A percentile compares a stretch with the other conserved stretches of the same genome.
Evolutionary conservation across 2,113 vertebrate genomes (phyloP).

Genomic region (Neomonachus schauinslandi): DNA sequence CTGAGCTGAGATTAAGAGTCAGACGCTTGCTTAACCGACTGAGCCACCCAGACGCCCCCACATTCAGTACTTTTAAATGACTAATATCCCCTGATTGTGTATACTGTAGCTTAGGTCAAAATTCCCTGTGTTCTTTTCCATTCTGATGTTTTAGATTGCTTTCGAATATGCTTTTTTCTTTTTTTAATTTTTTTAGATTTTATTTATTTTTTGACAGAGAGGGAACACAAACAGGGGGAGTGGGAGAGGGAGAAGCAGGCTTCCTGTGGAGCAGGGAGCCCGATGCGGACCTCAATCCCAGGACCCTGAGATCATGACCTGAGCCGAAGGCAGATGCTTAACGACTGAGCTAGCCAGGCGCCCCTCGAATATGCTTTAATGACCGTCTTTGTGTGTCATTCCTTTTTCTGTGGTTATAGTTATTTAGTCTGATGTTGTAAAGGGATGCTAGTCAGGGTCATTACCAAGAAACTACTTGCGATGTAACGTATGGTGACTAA

Average conservation of each 20-base stretch:
- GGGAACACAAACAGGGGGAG: too few relatives aligned
- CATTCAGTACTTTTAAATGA: background rate
- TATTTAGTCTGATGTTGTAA: background rate
- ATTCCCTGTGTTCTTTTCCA: background rate
- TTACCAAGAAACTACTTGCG: background rate
- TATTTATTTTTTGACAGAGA: too few relatives aligned
- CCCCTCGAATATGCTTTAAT: background rate
- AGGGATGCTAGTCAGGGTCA: background rate
- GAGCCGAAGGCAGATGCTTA: too few relatives aligned
- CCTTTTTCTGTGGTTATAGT: background rate
- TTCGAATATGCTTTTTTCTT: background rate
- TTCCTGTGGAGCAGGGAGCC: too few relatives aligned
- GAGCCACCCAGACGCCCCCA: background rate
- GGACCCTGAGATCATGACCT: too few relatives aligned
- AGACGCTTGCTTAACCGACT: background rate
- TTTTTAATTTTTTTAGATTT: too few relatives aligned
- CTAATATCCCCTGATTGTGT: background rate
- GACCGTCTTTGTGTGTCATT: background rate
- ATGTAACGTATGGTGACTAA: too few relatives aligned
- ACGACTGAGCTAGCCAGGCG: too few relatives aligned
- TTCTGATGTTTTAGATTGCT: background rate
- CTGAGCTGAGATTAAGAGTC: background rate
- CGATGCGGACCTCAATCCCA: too few relatives aligned
- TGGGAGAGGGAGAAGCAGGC: too few relatives aligned
- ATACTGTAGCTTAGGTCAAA: background rate